Conservation (phyloP, 2,113 vertebrate species). For the Turnix velox region DNA sequence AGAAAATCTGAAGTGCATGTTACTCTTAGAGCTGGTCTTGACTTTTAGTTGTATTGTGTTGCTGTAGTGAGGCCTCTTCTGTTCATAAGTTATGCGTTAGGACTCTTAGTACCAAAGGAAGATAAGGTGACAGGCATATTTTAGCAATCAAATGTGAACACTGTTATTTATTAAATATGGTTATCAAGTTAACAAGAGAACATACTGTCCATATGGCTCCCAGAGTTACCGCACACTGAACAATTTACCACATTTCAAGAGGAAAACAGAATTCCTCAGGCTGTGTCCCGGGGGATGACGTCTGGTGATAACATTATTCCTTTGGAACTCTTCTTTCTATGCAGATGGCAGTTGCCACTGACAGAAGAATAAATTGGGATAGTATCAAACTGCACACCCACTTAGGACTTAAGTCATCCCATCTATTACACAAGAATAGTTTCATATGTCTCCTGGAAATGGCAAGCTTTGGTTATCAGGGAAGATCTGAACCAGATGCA, state of each 20-base stretch:
- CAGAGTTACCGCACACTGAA: neutral
- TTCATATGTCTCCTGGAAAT: neutral
- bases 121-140: neutral
- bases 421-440: neutral
- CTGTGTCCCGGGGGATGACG: neutral
- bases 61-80: neutral
- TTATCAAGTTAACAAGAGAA: neutral
- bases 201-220: neutral
- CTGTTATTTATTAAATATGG: neutral
- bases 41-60: neutral
- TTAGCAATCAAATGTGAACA: neutral
- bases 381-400: neutral
- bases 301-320: constrained; percentile 48
- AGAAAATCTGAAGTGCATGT: neutral
- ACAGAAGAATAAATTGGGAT: neutral
- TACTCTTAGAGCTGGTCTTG: neutral
- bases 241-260: neutral
- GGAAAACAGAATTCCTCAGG: constrained; percentile 8
- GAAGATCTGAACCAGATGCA: neutral
- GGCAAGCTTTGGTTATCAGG: neutral
- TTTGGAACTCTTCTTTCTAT: constrained; percentile 17
- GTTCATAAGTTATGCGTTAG: neutral
- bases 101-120: neutral
- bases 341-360: constrained; percentile 24
- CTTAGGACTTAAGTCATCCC: neutral